A percentile compares a stretch with the other conserved stretches of the same genome.
phyloP scores from a whole-genome alignment of 2,113 vertebrate genomes.

The Lepus timidus region DNA sequence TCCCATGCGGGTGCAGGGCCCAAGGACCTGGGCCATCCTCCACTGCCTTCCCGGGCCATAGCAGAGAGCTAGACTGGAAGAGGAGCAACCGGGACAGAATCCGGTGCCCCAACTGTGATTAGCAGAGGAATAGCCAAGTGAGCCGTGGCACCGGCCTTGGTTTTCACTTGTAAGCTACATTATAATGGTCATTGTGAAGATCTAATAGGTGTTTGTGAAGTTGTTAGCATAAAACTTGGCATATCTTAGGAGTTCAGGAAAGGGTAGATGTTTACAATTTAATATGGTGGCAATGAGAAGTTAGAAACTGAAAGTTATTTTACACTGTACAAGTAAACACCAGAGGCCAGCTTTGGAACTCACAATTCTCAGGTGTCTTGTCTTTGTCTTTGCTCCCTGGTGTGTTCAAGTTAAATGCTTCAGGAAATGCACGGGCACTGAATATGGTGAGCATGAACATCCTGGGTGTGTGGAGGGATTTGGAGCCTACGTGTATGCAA shows the following conservation, averaged over 20 bases:
- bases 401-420: not conserved
- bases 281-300: not conserved
- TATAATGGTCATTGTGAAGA: not conserved
- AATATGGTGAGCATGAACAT: not conserved
- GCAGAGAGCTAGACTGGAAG: too few relatives aligned
- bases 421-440: not conserved
- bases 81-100: too few relatives aligned
- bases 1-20: too few relatives aligned
- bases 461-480: not conserved
- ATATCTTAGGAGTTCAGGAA: not conserved
- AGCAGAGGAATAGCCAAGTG: too few relatives aligned
- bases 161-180: not conserved
- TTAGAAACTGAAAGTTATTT: not conserved
- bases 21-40: too few relatives aligned
- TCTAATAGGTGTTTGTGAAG: not conserved
- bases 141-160: not conserved
- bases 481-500: not conserved
- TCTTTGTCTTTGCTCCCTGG: not conserved
- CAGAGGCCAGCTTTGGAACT: not conserved
- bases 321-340: not conserved
- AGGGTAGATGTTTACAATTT: not conserved
- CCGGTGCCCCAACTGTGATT: too few relatives aligned
- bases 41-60: too few relatives aligned
- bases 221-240: not conserved
- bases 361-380: not conserved